Percentiles rank a stretch among this genome's conserved stretches.
Evolutionary conservation across 2,888 invertebrate species (phyloP).

Genomic region (Drosophila mettleri): DNA sequence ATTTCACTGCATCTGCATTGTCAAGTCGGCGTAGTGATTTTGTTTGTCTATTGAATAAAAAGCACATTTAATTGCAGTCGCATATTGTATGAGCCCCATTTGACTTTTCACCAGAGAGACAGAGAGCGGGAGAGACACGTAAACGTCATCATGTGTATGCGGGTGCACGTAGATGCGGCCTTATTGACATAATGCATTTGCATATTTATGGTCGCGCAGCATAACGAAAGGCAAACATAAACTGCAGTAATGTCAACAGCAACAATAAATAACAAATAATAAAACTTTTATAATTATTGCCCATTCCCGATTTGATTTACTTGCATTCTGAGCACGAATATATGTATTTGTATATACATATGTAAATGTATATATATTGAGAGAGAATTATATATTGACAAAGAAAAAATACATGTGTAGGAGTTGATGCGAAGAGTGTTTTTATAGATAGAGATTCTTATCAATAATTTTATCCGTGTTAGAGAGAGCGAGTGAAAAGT

Average conservation of each 20-base stretch:
- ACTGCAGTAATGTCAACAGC: constrained; percentile 27
- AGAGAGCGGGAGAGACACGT: constrained; percentile 8
- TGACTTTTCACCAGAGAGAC: neutral
- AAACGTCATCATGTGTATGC: constrained; percentile 33
- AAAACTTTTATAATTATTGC: constrained; percentile 2
- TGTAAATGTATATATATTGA: too few relatives aligned
- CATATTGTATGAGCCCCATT: constrained; percentile 10
- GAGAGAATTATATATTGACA: too few relatives aligned
- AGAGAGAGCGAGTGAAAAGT: too few relatives aligned
- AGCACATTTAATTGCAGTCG: constrained; percentile 41
- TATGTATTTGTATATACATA: too few relatives aligned
- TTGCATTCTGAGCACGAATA: neutral
- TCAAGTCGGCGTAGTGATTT: neutral
- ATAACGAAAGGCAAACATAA: constrained; percentile 26
- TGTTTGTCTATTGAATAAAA: constrained; percentile 29
- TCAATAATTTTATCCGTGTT: too few relatives aligned
- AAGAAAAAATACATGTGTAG: too few relatives aligned
- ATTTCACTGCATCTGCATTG: neutral
- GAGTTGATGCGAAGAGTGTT: too few relatives aligned
- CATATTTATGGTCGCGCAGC: constrained; percentile 43
- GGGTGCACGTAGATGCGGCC: constrained; percentile 54
- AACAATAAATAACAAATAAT: constrained; percentile 30
- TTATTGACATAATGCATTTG: constrained; percentile 56
- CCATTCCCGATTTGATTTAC: neutral
- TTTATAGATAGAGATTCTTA: too few relatives aligned